Conservation (phyloP, 2,797 vertebrate species). For the Tokudaia tokunoshimensis region DNA sequence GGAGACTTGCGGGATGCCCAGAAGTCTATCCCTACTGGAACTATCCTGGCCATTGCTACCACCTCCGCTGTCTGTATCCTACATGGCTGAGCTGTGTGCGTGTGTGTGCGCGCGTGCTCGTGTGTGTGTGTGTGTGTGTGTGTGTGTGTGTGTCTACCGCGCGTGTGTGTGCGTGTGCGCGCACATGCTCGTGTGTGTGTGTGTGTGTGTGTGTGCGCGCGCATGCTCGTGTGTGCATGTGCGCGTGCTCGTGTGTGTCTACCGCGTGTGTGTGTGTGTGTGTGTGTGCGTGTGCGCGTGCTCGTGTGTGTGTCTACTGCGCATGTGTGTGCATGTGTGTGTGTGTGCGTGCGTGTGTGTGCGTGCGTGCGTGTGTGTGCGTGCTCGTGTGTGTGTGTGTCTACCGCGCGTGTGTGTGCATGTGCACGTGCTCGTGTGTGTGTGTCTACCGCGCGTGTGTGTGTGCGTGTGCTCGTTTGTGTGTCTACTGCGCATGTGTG, state of each 20-base stretch:
- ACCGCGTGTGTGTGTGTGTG: background rate
- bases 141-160: background rate
- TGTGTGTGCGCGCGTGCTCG: background rate
- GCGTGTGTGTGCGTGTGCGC: no score
- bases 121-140: background rate
- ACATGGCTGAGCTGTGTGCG: background rate
- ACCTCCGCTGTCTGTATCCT: conserved; percentile 99
- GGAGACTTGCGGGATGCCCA: conserved; percentile 97
- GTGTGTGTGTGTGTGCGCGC: background rate
- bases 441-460: background rate
- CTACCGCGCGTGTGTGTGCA: background rate
- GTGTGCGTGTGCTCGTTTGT: background rate
- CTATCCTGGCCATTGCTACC: conserved; percentile 98
- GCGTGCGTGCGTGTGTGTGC: no score
- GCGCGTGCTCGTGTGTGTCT: background rate
- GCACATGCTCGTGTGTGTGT: background rate
- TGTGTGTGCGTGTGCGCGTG: background rate
- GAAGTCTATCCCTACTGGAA: conserved; percentile 98
- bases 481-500: background rate
- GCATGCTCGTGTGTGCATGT: no score
- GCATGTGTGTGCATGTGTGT: background rate
- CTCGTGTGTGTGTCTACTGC: background rate
- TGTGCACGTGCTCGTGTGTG: background rate
- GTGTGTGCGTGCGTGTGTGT: background rate
- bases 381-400: background rate